Percentiles rank a stretch among this genome's conserved stretches.
phyloP scores from a whole-genome alignment of 23 tunicate genomes.

The Styela clava region DNA sequence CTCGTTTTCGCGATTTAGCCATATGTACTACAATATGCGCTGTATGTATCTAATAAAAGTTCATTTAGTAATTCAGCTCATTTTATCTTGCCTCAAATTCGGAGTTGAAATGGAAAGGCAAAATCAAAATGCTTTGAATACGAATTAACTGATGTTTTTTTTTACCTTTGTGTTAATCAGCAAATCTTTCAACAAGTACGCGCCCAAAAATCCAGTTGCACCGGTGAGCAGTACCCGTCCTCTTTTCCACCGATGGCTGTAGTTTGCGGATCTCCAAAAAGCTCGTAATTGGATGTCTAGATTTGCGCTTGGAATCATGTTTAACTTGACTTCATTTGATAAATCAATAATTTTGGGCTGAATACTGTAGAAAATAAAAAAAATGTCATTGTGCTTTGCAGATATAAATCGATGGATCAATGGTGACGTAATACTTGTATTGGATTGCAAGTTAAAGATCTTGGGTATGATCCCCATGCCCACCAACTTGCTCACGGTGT shows the following conservation, averaged over 20 bases:
- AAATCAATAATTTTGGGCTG: conserved; percentile 30
- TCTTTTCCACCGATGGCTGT: conserved; percentile 37
- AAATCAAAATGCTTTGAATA: no score
- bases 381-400: no score
- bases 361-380: neutral
- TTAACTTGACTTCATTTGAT: conserved; percentile 41
- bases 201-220: conserved; percentile 89
- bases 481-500: no score
- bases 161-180: conserved; percentile 60
- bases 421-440: neutral
- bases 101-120: no score
- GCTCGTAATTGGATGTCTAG: conserved; percentile 89
- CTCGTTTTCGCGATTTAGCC: no score
- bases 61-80: no score
- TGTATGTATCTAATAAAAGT: no score
- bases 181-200: conserved; percentile 61
- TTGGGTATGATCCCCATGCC: no score
- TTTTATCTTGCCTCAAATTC: no score
- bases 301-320: conserved; percentile 47
- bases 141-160: no score
- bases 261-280: conserved; percentile 69
- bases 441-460: no score
- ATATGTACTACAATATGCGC: no score
- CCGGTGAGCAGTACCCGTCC: conserved; percentile 84
- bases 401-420: neutral